Evolutionary conservation across 2,113 vertebrate species (phyloP), one percentile per base, ranked within the genome.

Genomic region (Antigone vipio): DNA sequence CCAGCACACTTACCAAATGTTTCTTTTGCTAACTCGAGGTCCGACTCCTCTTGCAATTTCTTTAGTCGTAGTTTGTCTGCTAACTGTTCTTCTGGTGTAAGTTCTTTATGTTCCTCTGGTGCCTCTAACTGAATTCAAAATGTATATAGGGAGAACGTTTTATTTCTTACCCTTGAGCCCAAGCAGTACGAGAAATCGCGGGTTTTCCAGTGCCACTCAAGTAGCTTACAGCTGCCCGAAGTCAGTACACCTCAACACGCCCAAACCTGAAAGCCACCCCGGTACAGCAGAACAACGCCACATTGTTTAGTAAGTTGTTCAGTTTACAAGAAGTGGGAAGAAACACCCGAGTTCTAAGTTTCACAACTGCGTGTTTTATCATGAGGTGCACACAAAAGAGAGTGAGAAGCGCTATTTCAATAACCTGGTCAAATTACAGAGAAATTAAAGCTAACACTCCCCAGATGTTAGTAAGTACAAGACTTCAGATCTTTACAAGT

Each of bases 11-110:
- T 95, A 99, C 99, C 99, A 85, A 99, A 99, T 21, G 99, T 99
- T 97, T 99, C 99, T 95, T 99, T 99, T 73, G 99, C 99, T 94
- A 99, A 87, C 97, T 99, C 99, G 58, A 99, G 97, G 94, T 99
- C 99, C 5, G 99, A 97, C 52, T 99, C 99, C 98, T 99, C 99
- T 93, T 99, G 99, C 93, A 99, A 95, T 87, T 99, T 99, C 98
- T 99, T 98, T 97, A 99, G 98, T 81, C 98, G 98, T 49, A 99
- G 97, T 97, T 99, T 99, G 95, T 99, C 99, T 97, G 98, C 98
- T 63, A 98, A 90, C 95, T 99, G 98, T 85, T 99, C 99, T 95
- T 99, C 99, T 85, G 97, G 98, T 26, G 98, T 98, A 45, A 98
- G 98, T 52, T 98, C 97, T 88, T 96, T 97, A 17, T 95, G 90